Base-by-base conservation (phyloP, 2,888 invertebrate species). In the Chaetoderma sp. region DNA sequence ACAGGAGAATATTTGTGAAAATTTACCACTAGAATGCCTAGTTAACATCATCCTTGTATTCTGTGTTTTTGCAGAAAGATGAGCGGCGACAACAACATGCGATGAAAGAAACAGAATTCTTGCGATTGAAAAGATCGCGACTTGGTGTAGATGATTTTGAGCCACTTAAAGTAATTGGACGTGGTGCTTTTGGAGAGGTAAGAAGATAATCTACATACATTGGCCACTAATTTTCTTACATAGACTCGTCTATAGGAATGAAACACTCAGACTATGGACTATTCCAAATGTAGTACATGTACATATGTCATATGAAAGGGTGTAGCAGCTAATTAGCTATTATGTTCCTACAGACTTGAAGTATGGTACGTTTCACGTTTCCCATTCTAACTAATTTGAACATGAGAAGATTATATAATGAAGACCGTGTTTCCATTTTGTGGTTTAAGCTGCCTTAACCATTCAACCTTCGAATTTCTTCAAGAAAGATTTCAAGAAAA, bases 111-210 rank as follows among this genome's bases (percentile, higher is more conserved):
- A 98, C 98, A 16, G 98, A 99, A 88, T 99, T 98, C 88, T 91
- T 99, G 73, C 91, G 98, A 76, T 90, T 98, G 76, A 98, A 98
- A 88, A 90, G 98, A 73, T 95, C 97, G 56, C 91, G 98, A 73
- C 91, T 99, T 55, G 97, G 96, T 50, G 98, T 98, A 28, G 96
- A 97, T 88, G 98, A 99, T 88, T 99, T 99, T 86, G 98, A 98
- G 86, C 96, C 98, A 16, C 90, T 99, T 67, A 99, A 98, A 89
- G 95, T 97, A 72, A 89, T 89, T 60, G 89, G 89, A 18, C 77
- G 88, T 72, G 89, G 90, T 42, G 89, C 89, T 36, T 90, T 90
- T 78, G 89, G 89, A 52, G 89, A 89, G 83, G 88, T 88, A 62
- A 75, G 79, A 66, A 47, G 32, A 44, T 6, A 44, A 16, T 16